Percentiles rank a stretch among this genome's conserved stretches.
phyloP scores from a whole-genome alignment of 1,140 invertebrate genomes.

The Dufourea novaeangliae region DNA sequence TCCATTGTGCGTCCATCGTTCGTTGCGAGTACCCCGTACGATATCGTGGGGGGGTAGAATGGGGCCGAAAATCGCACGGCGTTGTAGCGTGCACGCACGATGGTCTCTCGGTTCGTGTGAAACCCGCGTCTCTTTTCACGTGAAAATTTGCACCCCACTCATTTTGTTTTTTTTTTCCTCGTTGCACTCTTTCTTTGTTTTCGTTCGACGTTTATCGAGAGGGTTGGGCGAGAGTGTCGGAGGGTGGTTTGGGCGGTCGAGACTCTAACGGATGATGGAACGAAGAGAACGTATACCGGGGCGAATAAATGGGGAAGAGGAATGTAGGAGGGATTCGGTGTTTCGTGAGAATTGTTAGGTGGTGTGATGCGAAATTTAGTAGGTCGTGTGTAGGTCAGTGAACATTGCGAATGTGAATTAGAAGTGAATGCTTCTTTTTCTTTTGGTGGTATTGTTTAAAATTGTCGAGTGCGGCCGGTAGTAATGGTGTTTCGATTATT shows the following conservation, averaged over 20 bases:
- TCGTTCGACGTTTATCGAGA: slow-evolving; percentile 6
- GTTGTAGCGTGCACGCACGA: background rate
- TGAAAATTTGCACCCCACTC: background rate
- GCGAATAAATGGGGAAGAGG: background rate
- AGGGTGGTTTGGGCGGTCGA: background rate
- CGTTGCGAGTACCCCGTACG: slow-evolving; percentile 16
- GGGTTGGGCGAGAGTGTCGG: background rate
- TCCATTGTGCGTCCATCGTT: slow-evolving; percentile 19
- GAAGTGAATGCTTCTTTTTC: no score
- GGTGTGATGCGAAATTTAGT: no score
- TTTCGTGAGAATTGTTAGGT: background rate
- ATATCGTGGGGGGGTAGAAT: slow-evolving; percentile 10
- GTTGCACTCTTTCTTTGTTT: slow-evolving; percentile 4
- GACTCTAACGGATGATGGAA: background rate
- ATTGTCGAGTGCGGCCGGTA: no score
- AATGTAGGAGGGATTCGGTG: background rate
- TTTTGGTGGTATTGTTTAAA: no score
- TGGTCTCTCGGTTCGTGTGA: background rate
- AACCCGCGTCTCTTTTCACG: slow-evolving; percentile 4
- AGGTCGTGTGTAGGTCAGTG: no score
- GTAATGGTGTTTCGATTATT: no score
- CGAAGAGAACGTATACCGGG: background rate
- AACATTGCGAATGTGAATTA: no score
- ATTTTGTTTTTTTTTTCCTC: background rate
- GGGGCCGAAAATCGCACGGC: slow-evolving; percentile 31